Conservation (phyloP, 2,797 vertebrate genomes). For the Gastrophryne carolinensis region DNA sequence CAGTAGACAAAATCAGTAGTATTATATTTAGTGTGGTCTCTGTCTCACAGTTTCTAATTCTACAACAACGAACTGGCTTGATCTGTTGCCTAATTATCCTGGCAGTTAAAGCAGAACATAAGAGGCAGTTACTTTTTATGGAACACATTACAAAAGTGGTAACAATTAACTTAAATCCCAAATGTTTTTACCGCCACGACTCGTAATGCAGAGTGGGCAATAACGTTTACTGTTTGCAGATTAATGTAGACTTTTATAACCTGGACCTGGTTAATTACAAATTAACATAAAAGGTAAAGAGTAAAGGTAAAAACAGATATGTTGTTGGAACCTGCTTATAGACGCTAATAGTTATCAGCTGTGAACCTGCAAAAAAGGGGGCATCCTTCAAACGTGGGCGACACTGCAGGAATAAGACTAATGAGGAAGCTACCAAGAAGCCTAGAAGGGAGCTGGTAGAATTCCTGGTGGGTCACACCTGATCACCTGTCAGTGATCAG, state of each 20-base stretch:
- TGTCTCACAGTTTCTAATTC: neutral
- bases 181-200: neutral
- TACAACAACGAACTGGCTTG: neutral
- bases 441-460: no score
- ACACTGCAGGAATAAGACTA: no score
- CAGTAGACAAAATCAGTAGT: no score
- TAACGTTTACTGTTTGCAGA: neutral
- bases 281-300: slow-evolving; percentile 1
- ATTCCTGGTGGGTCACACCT: no score
- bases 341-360: no score
- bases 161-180: neutral
- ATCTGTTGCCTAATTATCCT: slow-evolving; percentile 13
- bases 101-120: neutral
- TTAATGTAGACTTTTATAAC: slow-evolving; percentile 14
- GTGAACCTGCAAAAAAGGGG: no score
- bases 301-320: no score
- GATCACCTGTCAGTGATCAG: no score
- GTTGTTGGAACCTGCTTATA: no score
- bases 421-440: no score
- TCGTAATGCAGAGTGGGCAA: neutral
- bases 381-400: no score
- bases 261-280: slow-evolving; percentile 9
- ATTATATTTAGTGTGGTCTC: no score
- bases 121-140: slow-evolving; percentile 3
- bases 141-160: neutral